These are phyloP conservation scores for Penelope pileata DNA, from an alignment of 2,113 vertebrate species.

Conservation along the genomic window DNA sequence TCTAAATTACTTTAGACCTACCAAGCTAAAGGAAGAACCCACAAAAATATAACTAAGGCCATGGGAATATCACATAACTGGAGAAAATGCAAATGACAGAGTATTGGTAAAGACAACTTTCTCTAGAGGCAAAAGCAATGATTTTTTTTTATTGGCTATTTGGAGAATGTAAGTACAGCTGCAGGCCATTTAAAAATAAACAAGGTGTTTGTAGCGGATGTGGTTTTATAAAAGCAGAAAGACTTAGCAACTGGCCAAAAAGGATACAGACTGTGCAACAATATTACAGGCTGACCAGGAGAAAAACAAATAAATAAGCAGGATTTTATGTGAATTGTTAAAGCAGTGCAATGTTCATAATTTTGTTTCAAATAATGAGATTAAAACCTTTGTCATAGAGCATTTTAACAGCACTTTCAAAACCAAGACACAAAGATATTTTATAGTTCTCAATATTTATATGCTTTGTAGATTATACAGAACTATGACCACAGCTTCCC, in stretches of 20 bases:
- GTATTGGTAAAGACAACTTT: not conserved
- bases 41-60: not conserved
- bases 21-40: accelerated
- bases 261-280: too few relatives aligned
- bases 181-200: too few relatives aligned
- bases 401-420: not conserved
- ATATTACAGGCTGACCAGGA: not conserved
- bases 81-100: not conserved
- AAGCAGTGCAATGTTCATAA: not conserved
- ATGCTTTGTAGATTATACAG: not conserved
- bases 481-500: not conserved
- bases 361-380: not conserved
- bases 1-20: not conserved
- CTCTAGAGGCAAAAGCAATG: not conserved
- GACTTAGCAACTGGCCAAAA: not conserved
- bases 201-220: not conserved
- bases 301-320: not conserved
- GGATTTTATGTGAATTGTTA: not conserved
- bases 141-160: accelerated
- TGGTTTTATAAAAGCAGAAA: not conserved
- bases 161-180: not conserved
- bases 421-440: not conserved
- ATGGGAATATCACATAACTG: not conserved
- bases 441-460: not conserved
- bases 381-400: not conserved